phyloP scores from a whole-genome alignment of 2,888 invertebrate species.

The Eurytoma californica region DNA sequence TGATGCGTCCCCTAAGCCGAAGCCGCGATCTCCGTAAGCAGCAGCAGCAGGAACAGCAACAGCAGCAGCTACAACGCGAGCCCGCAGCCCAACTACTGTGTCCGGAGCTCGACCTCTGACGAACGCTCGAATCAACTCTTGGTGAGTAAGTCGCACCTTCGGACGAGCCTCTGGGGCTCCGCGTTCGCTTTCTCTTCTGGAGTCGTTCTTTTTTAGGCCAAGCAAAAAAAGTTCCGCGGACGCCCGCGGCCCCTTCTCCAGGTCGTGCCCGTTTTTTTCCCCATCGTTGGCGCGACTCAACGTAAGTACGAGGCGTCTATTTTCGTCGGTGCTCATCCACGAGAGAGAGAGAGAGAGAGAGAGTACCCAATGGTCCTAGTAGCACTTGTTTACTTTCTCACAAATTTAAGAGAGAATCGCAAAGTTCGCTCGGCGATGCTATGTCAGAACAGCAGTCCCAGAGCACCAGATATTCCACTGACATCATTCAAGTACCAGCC shows the following conservation, averaged over 20 bases:
- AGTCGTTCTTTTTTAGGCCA: not conserved
- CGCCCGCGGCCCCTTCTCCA: not conserved
- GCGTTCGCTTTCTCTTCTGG: not conserved
- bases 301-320: constrained; percentile 43
- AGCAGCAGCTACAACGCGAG: not conserved
- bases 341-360: not conserved
- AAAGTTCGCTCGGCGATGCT: constrained; percentile 29
- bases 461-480: not conserved
- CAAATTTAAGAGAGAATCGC: no score
- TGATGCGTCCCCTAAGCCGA: constrained; percentile 42
- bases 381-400: constrained; percentile 50
- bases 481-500: not conserved
- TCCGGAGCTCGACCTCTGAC: constrained; percentile 37
- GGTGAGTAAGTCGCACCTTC: constrained; percentile 26
- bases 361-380: constrained; percentile 37
- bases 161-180: not conserved
- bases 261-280: not conserved
- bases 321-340: constrained; percentile 37
- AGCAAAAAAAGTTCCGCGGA: not conserved
- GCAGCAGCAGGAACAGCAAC: constrained; percentile 2
- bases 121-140: constrained; percentile 17
- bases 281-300: not conserved
- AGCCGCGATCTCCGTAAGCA: constrained; percentile 24
- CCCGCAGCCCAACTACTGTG: not conserved
- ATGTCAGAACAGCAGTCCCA: constrained; percentile 18